A percentile compares a stretch with the other conserved stretches of the same genome.
Conservation (phyloP, 1,140 invertebrate species). For the Lepidotrigona ventralis region DNA sequence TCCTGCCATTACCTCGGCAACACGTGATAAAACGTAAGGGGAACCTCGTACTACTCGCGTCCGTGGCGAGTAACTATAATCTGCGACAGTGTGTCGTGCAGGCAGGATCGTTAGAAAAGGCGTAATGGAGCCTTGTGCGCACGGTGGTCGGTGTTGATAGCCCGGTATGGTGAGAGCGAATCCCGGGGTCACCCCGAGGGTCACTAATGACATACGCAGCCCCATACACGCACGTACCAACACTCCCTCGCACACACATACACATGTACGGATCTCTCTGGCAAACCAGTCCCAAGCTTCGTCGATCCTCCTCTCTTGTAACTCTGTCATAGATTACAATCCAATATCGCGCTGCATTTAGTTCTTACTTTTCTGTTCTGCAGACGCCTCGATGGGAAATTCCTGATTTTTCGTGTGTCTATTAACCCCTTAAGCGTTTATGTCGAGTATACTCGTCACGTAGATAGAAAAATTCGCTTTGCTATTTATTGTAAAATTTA, state of each 20-base stretch:
- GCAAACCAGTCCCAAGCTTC: conserved; percentile 17
- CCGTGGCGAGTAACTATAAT: conserved; percentile 42
- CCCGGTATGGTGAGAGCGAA: conserved; percentile 71
- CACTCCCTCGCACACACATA: background rate
- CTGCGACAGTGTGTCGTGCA: conserved; percentile 53
- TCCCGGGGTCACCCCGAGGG: conserved; percentile 69
- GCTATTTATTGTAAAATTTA: no score
- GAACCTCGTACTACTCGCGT: conserved; percentile 35
- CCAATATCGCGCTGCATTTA: background rate
- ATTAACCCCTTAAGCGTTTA: no score
- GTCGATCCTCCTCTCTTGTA: background rate
- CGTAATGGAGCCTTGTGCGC: conserved; percentile 61
- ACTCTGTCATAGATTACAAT: conserved; percentile 14
- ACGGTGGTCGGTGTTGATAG: conserved; percentile 76
- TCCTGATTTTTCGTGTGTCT: no score
- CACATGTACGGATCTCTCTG: background rate
- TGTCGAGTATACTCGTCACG: no score
- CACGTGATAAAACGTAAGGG: conserved; percentile 34
- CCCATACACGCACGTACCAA: conserved; percentile 30
- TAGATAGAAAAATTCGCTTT: no score
- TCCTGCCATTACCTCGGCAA: conserved; percentile 46
- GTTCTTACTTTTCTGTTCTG: background rate
- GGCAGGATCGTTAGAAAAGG: conserved; percentile 60
- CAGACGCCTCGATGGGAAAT: background rate
- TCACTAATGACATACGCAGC: conserved; percentile 78